Evolutionary conservation across 2,888 invertebrate species (phyloP).

Genomic region (Neria commutata): DNA sequence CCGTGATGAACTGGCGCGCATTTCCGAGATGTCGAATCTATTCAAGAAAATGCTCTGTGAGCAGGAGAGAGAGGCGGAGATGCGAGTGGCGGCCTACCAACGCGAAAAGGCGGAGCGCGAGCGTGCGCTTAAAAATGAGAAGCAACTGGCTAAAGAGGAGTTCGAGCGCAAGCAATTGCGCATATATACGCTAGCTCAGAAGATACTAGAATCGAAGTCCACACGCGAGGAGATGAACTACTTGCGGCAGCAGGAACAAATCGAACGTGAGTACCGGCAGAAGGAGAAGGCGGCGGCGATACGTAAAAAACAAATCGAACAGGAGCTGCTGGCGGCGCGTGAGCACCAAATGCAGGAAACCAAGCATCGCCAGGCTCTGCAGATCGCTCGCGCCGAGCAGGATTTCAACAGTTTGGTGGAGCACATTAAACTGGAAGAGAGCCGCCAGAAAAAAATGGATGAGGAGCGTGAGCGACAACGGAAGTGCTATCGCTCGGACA

Average conservation of each 20-base stretch:
- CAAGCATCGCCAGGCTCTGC: slow-evolving; percentile 54
- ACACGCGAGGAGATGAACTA: slow-evolving; percentile 55
- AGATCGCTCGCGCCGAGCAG: slow-evolving; percentile 57
- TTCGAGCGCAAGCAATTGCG: slow-evolving; percentile 58
- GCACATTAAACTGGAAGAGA: slow-evolving; percentile 54
- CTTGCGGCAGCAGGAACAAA: slow-evolving; percentile 56
- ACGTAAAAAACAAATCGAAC: slow-evolving; percentile 50
- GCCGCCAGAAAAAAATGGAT: slow-evolving; percentile 46
- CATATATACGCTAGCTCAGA: slow-evolving; percentile 52
- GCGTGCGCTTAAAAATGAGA: slow-evolving; percentile 49
- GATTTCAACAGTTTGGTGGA: slow-evolving; percentile 54
- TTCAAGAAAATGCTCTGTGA: slow-evolving; percentile 58
- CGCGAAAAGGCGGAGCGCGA: slow-evolving; percentile 55
- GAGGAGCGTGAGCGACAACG: slow-evolving; percentile 44
- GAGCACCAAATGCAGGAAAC: slow-evolving; percentile 53
- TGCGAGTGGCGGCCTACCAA: slow-evolving; percentile 59
- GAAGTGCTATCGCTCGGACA: slow-evolving; percentile 54
- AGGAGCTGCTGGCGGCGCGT: slow-evolving; percentile 51
- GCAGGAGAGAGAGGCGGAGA: slow-evolving; percentile 57
- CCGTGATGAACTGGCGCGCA: slow-evolving; percentile 54
- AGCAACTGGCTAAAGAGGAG: slow-evolving; percentile 52
- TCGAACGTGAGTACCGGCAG: slow-evolving; percentile 59
- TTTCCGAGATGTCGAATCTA: slow-evolving; percentile 53
- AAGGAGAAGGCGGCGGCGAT: slow-evolving; percentile 56
- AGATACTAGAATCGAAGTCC: slow-evolving; percentile 50